Evolutionary conservation across 2,888 invertebrate genomes (phyloP).

Genomic region (Dioctria rufipes): DNA sequence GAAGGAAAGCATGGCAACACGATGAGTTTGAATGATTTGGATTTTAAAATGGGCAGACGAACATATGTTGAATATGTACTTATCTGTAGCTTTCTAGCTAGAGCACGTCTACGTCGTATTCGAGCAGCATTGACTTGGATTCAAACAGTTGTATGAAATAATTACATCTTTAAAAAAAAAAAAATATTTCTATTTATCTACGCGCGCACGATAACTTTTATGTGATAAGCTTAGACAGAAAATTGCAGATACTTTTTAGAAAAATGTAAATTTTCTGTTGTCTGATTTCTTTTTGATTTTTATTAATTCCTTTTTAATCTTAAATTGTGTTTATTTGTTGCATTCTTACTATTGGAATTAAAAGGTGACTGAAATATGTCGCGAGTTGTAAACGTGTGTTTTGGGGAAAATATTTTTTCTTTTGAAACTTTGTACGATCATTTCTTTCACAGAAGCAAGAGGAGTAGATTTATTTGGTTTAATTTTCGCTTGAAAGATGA

Average conservation of each 20-base stretch:
- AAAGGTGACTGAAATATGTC: not conserved
- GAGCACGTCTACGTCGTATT: conserved; percentile 76
- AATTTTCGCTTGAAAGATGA: no score
- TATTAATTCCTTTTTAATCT: not conserved
- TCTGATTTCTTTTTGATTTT: not conserved
- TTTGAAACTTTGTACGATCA: no score
- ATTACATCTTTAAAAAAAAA: not conserved
- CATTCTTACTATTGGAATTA: not conserved
- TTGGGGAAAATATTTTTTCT: no score
- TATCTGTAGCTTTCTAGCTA: conserved; percentile 79
- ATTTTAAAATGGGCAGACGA: conserved; percentile 72
- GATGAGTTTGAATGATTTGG: conserved; percentile 56
- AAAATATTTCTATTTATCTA: not conserved
- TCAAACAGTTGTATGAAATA: conserved; percentile 68
- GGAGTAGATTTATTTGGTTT: no score
- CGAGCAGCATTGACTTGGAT: conserved; percentile 79
- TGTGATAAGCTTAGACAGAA: not conserved
- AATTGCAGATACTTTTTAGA: not conserved
- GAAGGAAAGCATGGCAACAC: conserved; percentile 72
- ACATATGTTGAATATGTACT: conserved; percentile 81
- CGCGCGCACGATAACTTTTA: not conserved
- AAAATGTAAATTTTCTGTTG: not conserved
- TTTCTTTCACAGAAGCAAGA: no score
- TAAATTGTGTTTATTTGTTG: not conserved
- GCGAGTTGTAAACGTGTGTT: no score